These are phyloP conservation scores for Peucedramus taeniatus DNA, from an alignment of 2,113 vertebrate genomes.

Conservation along the genomic window DNA sequence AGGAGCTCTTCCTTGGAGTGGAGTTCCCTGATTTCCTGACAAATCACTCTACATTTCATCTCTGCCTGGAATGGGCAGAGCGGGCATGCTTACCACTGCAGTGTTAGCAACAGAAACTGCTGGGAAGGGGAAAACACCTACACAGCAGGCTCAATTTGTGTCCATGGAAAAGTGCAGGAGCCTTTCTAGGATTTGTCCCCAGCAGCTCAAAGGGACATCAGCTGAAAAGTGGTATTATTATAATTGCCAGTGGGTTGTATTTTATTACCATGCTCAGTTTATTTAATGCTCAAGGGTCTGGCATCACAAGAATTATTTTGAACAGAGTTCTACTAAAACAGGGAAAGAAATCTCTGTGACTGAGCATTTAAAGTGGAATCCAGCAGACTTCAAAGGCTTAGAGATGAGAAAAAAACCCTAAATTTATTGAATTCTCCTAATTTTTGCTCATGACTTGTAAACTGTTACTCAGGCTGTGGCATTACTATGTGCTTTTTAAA, in stretches of 20 bases:
- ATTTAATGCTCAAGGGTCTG: neutral
- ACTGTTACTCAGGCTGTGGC: neutral
- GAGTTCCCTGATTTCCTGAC: neutral
- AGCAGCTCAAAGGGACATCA: neutral
- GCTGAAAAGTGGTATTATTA: neutral
- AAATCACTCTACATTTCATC: neutral
- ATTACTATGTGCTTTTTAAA: neutral
- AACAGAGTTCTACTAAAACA: neutral
- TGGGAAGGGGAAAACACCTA: neutral
- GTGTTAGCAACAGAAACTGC: neutral
- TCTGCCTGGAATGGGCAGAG: neutral
- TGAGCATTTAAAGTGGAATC: neutral
- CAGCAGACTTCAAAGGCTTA: neutral
- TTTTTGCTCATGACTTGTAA: neutral
- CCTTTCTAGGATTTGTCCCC: neutral
- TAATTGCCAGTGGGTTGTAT: neutral
- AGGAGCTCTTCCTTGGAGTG: neutral
- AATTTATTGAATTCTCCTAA: neutral
- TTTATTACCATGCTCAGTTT: neutral
- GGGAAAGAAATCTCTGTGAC: neutral
- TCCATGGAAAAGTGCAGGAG: neutral
- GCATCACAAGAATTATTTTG: neutral
- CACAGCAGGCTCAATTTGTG: neutral
- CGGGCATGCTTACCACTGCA: neutral
- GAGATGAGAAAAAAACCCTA: neutral